A percentile compares a stretch with the other conserved stretches of the same genome.
Conservation (phyloP, 2,797 vertebrate genomes). For the Euthynnus affinis region DNA sequence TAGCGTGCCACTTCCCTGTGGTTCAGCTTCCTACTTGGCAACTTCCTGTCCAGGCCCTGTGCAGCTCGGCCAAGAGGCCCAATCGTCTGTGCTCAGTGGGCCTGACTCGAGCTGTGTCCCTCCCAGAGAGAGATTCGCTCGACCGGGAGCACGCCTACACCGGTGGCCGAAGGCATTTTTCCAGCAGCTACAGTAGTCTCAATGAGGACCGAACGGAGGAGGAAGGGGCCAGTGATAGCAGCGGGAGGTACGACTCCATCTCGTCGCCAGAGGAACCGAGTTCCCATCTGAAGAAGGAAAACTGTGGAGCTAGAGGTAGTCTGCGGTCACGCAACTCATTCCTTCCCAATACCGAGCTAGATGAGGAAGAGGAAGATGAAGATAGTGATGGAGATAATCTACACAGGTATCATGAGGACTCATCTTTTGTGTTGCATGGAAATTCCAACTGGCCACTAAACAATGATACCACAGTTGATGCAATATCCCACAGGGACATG, state of each 20-base stretch:
- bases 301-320: slow-evolving; percentile 25
- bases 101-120: slow-evolving; percentile 84
- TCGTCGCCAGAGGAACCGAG: slow-evolving; percentile 76
- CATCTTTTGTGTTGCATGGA: slow-evolving; percentile 83
- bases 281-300: slow-evolving; percentile 52
- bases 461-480: slow-evolving; percentile 75
- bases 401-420: slow-evolving; percentile 81
- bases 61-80: slow-evolving; percentile 83
- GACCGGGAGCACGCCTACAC: slow-evolving; percentile 86
- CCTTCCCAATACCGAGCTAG: slow-evolving; percentile 84
- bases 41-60: slow-evolving; percentile 88
- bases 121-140: slow-evolving; percentile 88
- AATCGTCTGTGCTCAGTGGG: slow-evolving; percentile 88
- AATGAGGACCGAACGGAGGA: slow-evolving; percentile 76
- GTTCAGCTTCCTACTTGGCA: slow-evolving; percentile 89
- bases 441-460: slow-evolving; percentile 83
- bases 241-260: slow-evolving; percentile 75
- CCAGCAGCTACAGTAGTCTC: slow-evolving; percentile 77
- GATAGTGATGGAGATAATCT: slow-evolving; percentile 82
- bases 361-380: slow-evolving; percentile 89
- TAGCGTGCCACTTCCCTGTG: slow-evolving; percentile 92
- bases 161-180: slow-evolving; percentile 78
- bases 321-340: slow-evolving; percentile 90
- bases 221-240: slow-evolving; percentile 76
- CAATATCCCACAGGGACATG: slow-evolving; percentile 12